Base-by-base conservation (phyloP, 2,113 vertebrate species). In the Ptychochromis oligacanthus region DNA sequence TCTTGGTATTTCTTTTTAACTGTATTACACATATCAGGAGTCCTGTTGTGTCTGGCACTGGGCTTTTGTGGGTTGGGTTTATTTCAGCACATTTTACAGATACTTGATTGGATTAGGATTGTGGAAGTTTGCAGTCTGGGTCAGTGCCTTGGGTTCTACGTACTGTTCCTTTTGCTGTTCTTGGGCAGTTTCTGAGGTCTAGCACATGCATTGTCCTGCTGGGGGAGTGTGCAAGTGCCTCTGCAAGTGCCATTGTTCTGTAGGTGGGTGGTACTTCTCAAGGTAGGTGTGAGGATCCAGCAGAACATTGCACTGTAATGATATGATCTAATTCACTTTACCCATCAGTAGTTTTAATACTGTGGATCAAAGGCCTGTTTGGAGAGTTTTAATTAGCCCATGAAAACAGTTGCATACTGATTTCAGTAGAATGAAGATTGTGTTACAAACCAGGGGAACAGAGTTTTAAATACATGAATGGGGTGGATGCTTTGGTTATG, bases 391-490 rank as follows among this genome's bases (percentile, higher is more conserved):
- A 49, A 46, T 67, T 18, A 28, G 40, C 22, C 5, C 15, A 46
- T 49, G 40, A 4, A 20, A 70, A 72, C 24, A 72, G 40, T 8
- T 18, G 17, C 7, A 18, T 8, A 20, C 15, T 2, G 12, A 52
- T 7, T 52, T 31, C 43, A 31, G 15, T 20, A 72, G 43, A 52
- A 31, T 72, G 24, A 20, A 20, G 65, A 31, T 0, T 52, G 24
- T 72, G 17, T 70, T 1, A 52, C 6, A 20, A 31, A 52, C 43
- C 24, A 52, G 43, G 43, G 6, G 5, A 15, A 46, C 15, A 14
- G 15, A 7, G 46, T 7, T 49, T 49, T 10, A 0, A 52, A 72
- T 28, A 18, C 65, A 20, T 12, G 2, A 70, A 49, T 1, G 24
- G 64, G 15, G 43, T 7, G 40, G 64, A 70, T 0, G 12, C 40